Evolutionary conservation across 2,797 vertebrate species (phyloP).

Genomic region (Acestrorhynchus altus): DNA sequence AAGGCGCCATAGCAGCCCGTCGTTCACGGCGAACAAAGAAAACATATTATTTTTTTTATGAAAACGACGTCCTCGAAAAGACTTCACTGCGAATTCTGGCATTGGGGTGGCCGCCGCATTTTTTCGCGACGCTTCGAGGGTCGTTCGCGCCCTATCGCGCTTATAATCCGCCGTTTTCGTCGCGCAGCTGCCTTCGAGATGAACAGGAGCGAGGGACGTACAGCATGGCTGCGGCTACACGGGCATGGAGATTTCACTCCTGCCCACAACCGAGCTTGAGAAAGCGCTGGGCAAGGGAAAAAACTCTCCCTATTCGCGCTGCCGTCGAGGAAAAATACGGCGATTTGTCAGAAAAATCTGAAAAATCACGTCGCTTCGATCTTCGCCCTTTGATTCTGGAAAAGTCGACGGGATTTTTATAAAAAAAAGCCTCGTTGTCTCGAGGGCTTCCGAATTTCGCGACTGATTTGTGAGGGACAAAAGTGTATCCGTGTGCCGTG

Average conservation of each 20-base stretch:
- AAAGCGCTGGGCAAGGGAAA: conserved; percentile 46
- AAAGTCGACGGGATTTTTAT: conserved; percentile 38
- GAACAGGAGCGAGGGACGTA: conserved; percentile 52
- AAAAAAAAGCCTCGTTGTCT: conserved; percentile 44
- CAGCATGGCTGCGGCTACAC: conserved; percentile 70
- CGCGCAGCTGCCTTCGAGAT: conserved; percentile 53
- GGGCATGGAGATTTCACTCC: conserved; percentile 64
- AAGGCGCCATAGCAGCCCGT: conserved; percentile 73
- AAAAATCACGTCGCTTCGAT: conserved; percentile 33
- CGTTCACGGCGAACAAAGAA: conserved; percentile 75
- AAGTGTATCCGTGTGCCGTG: conserved; percentile 63
- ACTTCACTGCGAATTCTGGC: conserved; percentile 32
- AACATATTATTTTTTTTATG: conserved; percentile 61
- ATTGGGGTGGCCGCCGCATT: conserved; percentile 53
- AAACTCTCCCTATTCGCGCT: conserved; percentile 25
- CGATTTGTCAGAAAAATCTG: conserved; percentile 44
- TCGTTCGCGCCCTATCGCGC: background rate
- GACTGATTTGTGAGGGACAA: conserved; percentile 63
- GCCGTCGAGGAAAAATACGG: conserved; percentile 45
- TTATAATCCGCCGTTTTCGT: conserved; percentile 56
- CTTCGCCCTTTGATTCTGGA: conserved; percentile 13
- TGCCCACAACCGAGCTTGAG: conserved; percentile 58
- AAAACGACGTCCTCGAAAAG: conserved; percentile 36
- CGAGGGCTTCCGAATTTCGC: conserved; percentile 63
- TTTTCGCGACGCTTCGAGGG: conserved; percentile 41